These are phyloP conservation scores for Sminthopsis crassicaudata DNA, from an alignment of 2,113 vertebrate species.

Conservation along the genomic window DNA sequence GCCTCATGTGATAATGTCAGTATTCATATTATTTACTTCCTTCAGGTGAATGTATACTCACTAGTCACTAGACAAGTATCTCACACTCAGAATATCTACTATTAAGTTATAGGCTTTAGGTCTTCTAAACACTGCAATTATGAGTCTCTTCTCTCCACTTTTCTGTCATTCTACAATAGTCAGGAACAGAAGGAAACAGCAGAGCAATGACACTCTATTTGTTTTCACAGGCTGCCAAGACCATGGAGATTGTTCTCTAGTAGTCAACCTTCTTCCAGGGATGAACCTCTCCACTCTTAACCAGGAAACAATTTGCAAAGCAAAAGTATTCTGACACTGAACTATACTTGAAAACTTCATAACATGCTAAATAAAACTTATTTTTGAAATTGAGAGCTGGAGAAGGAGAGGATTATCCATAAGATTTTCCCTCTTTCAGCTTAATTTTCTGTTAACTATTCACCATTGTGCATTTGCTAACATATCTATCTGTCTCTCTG, in stretches of 20 bases:
- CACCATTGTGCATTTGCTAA: not conserved
- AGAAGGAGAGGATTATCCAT: not conserved
- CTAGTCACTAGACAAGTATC: not conserved
- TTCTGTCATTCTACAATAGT: not conserved
- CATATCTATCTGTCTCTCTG: too few species aligned
- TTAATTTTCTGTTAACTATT: not conserved
- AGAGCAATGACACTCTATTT: not conserved
- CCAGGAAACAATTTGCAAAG: not conserved
- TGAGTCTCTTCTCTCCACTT: not conserved
- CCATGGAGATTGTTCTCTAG: not conserved
- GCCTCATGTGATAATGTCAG: not conserved
- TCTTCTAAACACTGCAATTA: not conserved
- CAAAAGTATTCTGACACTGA: not conserved
- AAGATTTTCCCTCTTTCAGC: not conserved
- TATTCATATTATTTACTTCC: not conserved
- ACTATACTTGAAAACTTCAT: too few species aligned
- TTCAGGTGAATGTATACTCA: not conserved
- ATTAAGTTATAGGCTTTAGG: not conserved
- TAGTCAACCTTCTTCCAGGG: not conserved
- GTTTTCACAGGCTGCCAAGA: not conserved
- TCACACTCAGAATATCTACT: not conserved
- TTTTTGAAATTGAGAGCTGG: not conserved
- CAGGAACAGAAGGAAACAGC: not conserved
- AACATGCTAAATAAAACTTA: not conserved
- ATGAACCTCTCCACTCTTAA: not conserved